Evolutionary conservation across 2,797 vertebrate genomes (phyloP).

Genomic region (Sarcophilus harrisii): DNA sequence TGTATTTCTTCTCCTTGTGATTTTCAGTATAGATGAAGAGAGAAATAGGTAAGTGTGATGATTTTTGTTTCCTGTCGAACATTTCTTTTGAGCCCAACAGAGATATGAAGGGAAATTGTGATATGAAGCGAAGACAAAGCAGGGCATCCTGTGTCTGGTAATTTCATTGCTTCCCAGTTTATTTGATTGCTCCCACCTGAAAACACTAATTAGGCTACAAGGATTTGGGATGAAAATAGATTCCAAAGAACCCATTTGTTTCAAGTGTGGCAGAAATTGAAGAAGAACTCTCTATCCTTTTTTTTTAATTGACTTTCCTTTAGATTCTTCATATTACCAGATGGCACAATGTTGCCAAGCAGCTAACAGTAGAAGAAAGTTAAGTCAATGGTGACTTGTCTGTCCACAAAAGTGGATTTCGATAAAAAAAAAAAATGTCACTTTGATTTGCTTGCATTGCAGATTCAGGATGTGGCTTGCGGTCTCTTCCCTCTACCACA

Average conservation of each 20-base stretch:
- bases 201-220: slow-evolving; percentile 13
- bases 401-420: not conserved
- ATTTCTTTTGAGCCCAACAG: not conserved
- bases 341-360: not conserved
- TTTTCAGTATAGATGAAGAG: not conserved
- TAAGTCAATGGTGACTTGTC: not conserved
- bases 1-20: not conserved
- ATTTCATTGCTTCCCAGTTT: not conserved
- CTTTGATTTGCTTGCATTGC: not conserved
- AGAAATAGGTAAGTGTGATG: slow-evolving; percentile 21
- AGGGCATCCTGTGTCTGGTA: not conserved
- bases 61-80: not conserved
- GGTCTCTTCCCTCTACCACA: not conserved
- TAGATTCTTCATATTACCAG: not conserved
- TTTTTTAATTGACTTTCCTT: not conserved
- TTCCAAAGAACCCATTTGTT: not conserved
- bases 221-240: slow-evolving; percentile 29
- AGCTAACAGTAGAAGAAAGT: not conserved
- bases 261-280: not conserved
- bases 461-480: not conserved
- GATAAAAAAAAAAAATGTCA: not conserved
- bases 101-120: not conserved
- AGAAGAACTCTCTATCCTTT: not conserved
- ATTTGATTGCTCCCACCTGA: not conserved
- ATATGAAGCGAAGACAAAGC: not conserved